Evolutionary conservation across 2,888 invertebrate species (phyloP), one percentile per base, ranked within the genome.

Genomic region (Cenopis cana): DNA sequence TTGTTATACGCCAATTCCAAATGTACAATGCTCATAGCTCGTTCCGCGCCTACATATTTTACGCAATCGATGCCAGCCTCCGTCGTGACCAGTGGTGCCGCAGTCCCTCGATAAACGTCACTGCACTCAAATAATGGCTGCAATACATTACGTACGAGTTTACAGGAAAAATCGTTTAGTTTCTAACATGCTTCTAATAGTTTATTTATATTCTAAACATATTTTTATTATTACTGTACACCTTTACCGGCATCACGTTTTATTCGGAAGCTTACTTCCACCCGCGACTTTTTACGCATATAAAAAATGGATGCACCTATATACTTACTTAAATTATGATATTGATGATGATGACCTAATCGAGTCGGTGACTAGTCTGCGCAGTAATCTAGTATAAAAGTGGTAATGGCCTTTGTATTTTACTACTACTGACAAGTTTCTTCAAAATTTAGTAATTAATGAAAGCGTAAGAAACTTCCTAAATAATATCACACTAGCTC

Each of bases 81-180:
- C 36, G 57, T 54, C 64, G 69, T 62, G 38, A 41, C n/a, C 64
- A 69, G 70, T 29, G 38, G 67, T 36, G 60, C 61, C 20, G 59
- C 70, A 60, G 56, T 69, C 36, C 52, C 64, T 52, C 70, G 65
- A 70, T 65, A 70, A 65, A 70, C 65, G 65, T 65, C 59, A 59
- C 70, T 54, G 68, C 68, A 46, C 60, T 69, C 46, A 18, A 54
- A 54, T 70, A 65, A 70, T 65, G 65, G 70, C 65, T 11, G 24
- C 20, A 41, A 65, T 70, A 65, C 59, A 70, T 65, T 59, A 54
- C 59, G 65, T 65, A 65, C 59, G 59, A 65, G 38, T 65, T 20
- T 46, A 65, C 18, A n/a, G 20, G 65, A 64, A 70, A 69, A 57
- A 14, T 52, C 14, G 17, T 12, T 20, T 52, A 50, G 38, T 41